Conservation (phyloP, 2,113 vertebrate species). For the Sturnira hondurensis region DNA sequence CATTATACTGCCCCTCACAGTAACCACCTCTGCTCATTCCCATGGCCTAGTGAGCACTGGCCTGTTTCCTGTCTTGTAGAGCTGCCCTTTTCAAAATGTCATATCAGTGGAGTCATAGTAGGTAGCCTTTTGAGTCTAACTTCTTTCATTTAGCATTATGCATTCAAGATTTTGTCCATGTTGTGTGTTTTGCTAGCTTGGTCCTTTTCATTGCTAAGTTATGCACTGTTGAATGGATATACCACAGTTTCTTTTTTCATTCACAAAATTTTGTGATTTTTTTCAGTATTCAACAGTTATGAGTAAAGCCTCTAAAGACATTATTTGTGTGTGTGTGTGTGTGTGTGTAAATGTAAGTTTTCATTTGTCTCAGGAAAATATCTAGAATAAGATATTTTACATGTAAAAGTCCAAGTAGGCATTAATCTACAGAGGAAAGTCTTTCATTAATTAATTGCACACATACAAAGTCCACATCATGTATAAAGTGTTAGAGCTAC, state of each 20-base stretch:
- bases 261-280: neutral
- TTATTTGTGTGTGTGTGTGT: neutral
- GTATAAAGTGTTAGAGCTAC: neutral
- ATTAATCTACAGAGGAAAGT: neutral
- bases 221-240: neutral
- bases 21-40: neutral
- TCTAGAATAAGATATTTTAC: neutral
- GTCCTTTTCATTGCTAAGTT: neutral
- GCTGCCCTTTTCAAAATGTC: neutral
- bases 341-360: neutral
- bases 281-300: neutral
- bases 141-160: neutral
- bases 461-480: neutral
- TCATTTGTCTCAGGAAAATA: neutral
- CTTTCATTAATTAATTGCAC: neutral
- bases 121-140: neutral
- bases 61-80: neutral
- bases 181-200: neutral
- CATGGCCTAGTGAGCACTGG: neutral
- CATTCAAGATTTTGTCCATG: neutral
- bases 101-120: neutral
- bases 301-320: neutral
- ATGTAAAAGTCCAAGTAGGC: neutral
- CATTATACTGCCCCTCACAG: neutral
- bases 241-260: neutral